Base-by-base conservation (phyloP, 2,888 invertebrate species). In the Crocallis elinguaria region DNA sequence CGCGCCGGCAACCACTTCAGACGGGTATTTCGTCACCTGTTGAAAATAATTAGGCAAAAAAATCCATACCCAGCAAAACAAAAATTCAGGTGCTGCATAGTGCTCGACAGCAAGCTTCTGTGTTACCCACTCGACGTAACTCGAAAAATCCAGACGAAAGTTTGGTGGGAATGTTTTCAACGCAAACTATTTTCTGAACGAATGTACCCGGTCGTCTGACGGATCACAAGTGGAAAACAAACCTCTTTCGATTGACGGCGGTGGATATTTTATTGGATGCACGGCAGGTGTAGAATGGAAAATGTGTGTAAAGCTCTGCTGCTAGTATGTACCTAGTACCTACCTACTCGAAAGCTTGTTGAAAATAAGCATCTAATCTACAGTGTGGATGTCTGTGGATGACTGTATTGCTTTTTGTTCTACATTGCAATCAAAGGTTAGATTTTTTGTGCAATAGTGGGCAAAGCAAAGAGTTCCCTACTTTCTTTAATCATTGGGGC, bases 41-140 rank as follows among this genome's bases (percentile, higher is more conserved):
- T 89, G 83, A 87, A 91, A 92, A 92, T 92, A 92, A 92, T 92
- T 92, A 92, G 92, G 88, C 90, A 92, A 92, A 92, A 91, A 82
- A 91, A 90, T 86, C 84, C 83, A 66, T 69, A 81, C 49, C 58
- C 75, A 80, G 75, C 76, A 86, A 86, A 89, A 90, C 88, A 91
- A 90, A 89, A 90, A 85, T 81, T 63, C 82, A 79, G 85, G 85
- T 84, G 87, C 81, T 77, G 82, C 71, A 72, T 75, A 75, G 73
- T 72, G 76, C 80, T 82, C 77, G 71, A 81, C 82, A 79, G 76
- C 79, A 75, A 74, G 77, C 78, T 67, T 78, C 82, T 84, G 84
- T 86, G 84, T 80, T 81, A 79, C 77, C 75, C 82, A 80, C 85
- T 88, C 67, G 78, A 81, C 79, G 69, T 67, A 74, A 75, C 76